Percentiles rank a stretch among this genome's conserved stretches.
Conservation (phyloP, 2,797 vertebrate species). For the Pseudochirops cupreus region DNA sequence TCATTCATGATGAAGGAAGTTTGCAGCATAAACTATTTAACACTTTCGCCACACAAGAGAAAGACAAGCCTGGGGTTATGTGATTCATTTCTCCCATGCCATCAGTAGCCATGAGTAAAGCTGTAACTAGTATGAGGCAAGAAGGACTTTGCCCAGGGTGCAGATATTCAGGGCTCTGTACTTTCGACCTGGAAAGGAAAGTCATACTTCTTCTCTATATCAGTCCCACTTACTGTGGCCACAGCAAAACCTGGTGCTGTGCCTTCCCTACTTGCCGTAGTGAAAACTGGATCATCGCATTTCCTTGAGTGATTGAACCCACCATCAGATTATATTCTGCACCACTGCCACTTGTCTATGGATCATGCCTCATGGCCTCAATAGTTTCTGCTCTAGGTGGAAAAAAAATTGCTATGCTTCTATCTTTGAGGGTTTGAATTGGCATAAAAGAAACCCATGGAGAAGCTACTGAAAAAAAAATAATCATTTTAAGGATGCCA, state of each 20-base stretch:
- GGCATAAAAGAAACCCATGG: slow-evolving; percentile 8
- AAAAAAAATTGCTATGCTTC: not conserved
- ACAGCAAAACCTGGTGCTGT: not conserved
- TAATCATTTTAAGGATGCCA: slow-evolving; percentile 60
- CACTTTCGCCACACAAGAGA: slow-evolving; percentile 45
- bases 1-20: not conserved
- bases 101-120: not conserved
- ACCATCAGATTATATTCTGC: not conserved
- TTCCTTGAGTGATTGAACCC: not conserved
- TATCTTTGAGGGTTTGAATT: slow-evolving; percentile 34
- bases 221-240: not conserved
- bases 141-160: not conserved
- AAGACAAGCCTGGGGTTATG: slow-evolving; percentile 5
- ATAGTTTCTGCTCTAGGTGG: not conserved
- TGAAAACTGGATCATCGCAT: not conserved
- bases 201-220: not conserved
- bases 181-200: not conserved
- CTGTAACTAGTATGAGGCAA: not conserved
- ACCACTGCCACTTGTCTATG: not conserved
- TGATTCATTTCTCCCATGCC: slow-evolving; percentile 48
- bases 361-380: not conserved
- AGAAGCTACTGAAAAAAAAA: slow-evolving; percentile 48
- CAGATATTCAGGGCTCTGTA: not conserved
- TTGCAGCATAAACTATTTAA: slow-evolving; percentile 43
- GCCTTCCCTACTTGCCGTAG: not conserved